A percentile compares a stretch with the other conserved stretches of the same genome.
These are phyloP conservation scores for Megastigmus dorsalis DNA, from an alignment of 2,888 invertebrate genomes.

Conservation along the genomic window DNA sequence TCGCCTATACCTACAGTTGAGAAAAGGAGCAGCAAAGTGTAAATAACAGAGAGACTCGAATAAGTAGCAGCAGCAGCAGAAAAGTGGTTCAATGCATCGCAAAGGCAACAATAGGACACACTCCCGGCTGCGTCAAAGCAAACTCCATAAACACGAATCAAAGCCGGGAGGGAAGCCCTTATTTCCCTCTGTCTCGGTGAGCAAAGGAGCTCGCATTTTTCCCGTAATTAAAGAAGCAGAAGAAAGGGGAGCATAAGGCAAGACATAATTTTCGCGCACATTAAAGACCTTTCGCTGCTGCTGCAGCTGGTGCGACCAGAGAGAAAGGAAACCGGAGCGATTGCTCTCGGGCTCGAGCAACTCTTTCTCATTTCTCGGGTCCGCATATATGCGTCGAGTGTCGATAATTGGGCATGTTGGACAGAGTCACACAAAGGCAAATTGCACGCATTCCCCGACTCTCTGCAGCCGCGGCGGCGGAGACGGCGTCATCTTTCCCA, in stretches of 20 bases:
- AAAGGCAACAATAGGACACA: neutral
- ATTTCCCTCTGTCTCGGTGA: neutral
- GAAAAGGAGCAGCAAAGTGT: too few species aligned
- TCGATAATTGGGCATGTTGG: slow-evolving; percentile 24
- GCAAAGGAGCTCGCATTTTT: slow-evolving; percentile 13
- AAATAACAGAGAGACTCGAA: too few species aligned
- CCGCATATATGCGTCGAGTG: slow-evolving; percentile 11
- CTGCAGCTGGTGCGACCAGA: too few species aligned
- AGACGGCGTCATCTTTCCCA: slow-evolving; percentile 28
- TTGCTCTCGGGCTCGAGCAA: neutral
- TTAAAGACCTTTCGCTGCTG: too few species aligned
- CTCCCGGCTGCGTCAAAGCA: neutral
- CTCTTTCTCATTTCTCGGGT: neutral
- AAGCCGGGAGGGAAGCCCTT: slow-evolving; percentile 29
- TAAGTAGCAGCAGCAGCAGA: too few species aligned
- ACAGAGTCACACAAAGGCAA: slow-evolving; percentile 24
- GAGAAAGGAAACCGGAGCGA: slow-evolving; percentile 7
- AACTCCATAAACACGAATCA: slow-evolving; percentile 22
- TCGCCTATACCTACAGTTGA: too few species aligned
- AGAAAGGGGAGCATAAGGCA: neutral
- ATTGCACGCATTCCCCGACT: neutral
- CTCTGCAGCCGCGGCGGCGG: neutral
- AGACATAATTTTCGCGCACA: neutral
- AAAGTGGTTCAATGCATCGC: slow-evolving; percentile 7
- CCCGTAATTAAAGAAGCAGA: slow-evolving; percentile 32